Conservation (phyloP, 92 coral and sea anemone genomes). For the Epizoanthus stellaris region DNA sequence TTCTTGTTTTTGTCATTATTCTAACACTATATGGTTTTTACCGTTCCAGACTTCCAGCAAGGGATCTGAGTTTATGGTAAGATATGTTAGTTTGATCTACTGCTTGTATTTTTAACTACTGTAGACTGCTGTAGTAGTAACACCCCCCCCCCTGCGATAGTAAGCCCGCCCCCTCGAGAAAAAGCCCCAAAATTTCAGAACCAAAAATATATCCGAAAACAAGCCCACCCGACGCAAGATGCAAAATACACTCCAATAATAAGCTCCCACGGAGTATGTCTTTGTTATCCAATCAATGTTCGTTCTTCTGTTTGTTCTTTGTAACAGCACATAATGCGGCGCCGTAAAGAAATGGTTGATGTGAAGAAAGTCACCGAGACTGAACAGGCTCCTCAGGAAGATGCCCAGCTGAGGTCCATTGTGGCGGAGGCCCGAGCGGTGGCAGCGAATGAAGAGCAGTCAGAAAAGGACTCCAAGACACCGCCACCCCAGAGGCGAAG, state of each 20-base stretch:
- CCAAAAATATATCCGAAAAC: too few relatives aligned
- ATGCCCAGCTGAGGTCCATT: slow-evolving; percentile 68
- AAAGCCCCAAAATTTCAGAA: too few relatives aligned
- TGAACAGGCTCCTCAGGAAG: slow-evolving; percentile 39
- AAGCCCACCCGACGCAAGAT: too few relatives aligned
- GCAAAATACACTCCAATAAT: too few relatives aligned
- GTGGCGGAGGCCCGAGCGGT: slow-evolving; percentile 76
- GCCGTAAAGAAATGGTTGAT: slow-evolving; percentile 79
- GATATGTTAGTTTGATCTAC: neutral
- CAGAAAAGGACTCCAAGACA: slow-evolving; percentile 44
- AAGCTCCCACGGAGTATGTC: too few relatives aligned
- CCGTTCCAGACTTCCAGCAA: slow-evolving; percentile 59
- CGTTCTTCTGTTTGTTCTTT: neutral
- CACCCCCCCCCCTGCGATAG: too few relatives aligned
- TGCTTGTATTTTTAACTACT: neutral
- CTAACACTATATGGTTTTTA: slow-evolving; percentile 4
- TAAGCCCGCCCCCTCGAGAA: too few relatives aligned
- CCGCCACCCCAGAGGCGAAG: slow-evolving; percentile 52
- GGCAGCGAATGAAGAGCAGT: slow-evolving; percentile 48
- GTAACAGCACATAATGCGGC: slow-evolving; percentile 78
- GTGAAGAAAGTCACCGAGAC: slow-evolving; percentile 38
- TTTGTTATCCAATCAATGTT: too few relatives aligned
- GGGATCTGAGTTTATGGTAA: slow-evolving; percentile 82
- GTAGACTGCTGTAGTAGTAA: too few relatives aligned
- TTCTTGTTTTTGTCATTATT: slow-evolving; percentile 7